A percentile compares a stretch with the other conserved stretches of the same genome.
phyloP scores from a whole-genome alignment of 2,888 invertebrate species.

The Rhagonycha lutea region DNA sequence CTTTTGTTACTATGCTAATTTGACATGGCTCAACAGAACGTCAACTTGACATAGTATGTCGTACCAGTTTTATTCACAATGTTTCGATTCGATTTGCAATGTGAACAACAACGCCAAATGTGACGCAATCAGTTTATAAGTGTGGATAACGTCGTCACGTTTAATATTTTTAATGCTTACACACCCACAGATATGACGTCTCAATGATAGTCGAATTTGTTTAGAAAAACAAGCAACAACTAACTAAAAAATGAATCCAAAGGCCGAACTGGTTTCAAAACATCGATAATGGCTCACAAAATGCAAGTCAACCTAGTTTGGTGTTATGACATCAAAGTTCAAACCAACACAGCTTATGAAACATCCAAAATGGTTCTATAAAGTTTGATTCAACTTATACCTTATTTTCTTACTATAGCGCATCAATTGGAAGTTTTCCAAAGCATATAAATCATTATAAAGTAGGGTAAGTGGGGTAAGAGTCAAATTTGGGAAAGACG shows the following conservation, averaged over 20 bases:
- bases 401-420: neutral
- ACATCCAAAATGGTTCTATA: neutral
- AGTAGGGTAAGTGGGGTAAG: neutral
- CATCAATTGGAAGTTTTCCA: neutral
- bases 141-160: neutral
- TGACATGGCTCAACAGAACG: neutral
- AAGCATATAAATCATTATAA: neutral
- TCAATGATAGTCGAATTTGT: neutral
- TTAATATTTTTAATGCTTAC: conserved; percentile 2
- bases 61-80: neutral
- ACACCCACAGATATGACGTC: conserved; percentile 22
- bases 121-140: conserved; percentile 2
- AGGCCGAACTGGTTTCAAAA: neutral
- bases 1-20: neutral
- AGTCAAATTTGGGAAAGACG: neutral
- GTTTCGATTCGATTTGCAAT: neutral
- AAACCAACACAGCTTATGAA: neutral
- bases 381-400: neutral
- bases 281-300: neutral
- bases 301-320: neutral
- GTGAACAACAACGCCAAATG: neutral
- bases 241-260: neutral
- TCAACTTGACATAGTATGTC: neutral
- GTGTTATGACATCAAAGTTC: neutral
- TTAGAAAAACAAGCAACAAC: neutral